Base-by-base conservation (phyloP, 2,888 invertebrate species). In the Sinopyrophorus schimmeli region DNA sequence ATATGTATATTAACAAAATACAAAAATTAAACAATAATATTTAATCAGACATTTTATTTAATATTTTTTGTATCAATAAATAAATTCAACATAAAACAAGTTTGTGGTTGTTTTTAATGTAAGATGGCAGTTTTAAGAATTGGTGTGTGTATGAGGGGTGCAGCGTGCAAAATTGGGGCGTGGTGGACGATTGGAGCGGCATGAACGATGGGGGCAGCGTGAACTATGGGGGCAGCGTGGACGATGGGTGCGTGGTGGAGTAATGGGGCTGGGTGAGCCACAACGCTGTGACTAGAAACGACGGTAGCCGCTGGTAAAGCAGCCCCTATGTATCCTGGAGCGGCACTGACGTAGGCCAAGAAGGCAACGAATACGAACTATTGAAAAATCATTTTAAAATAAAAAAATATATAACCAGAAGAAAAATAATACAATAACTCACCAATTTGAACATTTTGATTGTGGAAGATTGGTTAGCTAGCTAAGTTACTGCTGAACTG, bases 331-430 rank as follows among this genome's bases (percentile, higher is more conserved):
- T 40, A 44, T 30, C 51, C 34, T 4, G 40, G 40, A 11, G 62
- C 63, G 52, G 70, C 65, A 47, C 53, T 54, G 42, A 64, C 77
- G 69, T 73, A 76, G 54, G 78, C 79, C 67, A 79, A 59, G 65
- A 79, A 51, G 54, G 77, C 76, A 64, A 73, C 70, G 67, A 80
- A 74, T 40, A 73, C 74, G 57, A 80, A 66, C 80, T 80, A 70
- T 15, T 24, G 6, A 3, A 12, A 27, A 27, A 27, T 11, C 6
- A 10, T n/a, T 9, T 26, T 26, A 3, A 5, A 28, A 5, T 4
- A 5, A 10, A 5, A 12, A 26, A 5, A 26, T 5, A n/a, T 9
- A 39, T 12, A 28, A 12, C 17, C 6, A 20, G 18, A 30, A 38
- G 32, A 40, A 18, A 20, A 20, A 2, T 3, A 20, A 4, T n/a